Evolutionary conservation across 2,113 vertebrate species (phyloP), one percentile per base, ranked within the genome.

Genomic region (Odontesthes bonariensis): DNA sequence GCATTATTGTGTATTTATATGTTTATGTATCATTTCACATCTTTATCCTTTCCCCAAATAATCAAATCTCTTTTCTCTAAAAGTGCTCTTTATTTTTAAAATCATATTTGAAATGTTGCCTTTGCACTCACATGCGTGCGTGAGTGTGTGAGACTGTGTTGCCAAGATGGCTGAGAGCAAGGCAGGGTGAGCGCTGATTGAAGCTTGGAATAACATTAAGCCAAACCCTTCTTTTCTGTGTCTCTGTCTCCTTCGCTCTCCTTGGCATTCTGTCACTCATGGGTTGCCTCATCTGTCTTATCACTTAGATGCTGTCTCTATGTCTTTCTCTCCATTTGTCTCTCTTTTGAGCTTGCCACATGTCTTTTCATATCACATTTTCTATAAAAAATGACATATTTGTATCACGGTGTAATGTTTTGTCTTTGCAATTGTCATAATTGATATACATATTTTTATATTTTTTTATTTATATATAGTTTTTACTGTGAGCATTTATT

Each of bases 131-230:
- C 73, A 82, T 81, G 63, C 57, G 40, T 51, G 57, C 54, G 62
- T 23, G 64, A 60, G 63, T 63, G 31, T 46, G 60, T 52, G 65
- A 52, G 51, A 44, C 54, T 61, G 78, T 55, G 60, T 68, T 74
- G 68, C 31, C 27, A 32, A 56, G 73, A 86, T 77, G 69, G 71
- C 35, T 38, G 69, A 73, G 75, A 77, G 69, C 65, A 67, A 60
- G 83, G 81, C 71, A 23, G 74, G 47, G 59, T 49, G 68, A 79
- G 69, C 12, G 13, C 58, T 85, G 86, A 89, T 88, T 89, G 88
- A 87, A 85, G 73, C 77, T 81, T 4, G 31, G 86, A 81, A 84
- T 86, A 84, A 77, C 81, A 88, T 90, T 83, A 88, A 83, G 66
- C 52, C 54, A 46, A 82, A 79, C 62, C 73, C 80, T 80, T 83